These are phyloP conservation scores for Hesperia comma DNA, from an alignment of 2,888 invertebrate species.

Conservation along the genomic window DNA sequence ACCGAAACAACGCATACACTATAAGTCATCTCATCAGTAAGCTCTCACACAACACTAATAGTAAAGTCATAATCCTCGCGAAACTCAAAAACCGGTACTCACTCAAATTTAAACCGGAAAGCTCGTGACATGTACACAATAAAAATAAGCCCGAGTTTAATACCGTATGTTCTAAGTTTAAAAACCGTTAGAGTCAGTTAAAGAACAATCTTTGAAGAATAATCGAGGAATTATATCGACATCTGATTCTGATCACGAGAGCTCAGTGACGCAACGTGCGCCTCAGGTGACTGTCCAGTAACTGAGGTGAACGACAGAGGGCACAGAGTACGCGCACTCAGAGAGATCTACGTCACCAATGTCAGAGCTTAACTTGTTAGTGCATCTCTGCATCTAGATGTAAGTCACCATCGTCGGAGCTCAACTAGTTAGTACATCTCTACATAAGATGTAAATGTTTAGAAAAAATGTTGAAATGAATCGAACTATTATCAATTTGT, in stretches of 20 bases:
- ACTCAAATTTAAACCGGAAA: neutral
- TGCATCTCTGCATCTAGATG: neutral
- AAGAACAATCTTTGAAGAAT: neutral
- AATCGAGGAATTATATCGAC: slow-evolving; percentile 9
- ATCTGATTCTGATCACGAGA: slow-evolving; percentile 24
- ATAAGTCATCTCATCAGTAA: neutral
- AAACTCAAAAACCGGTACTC: slow-evolving; percentile 7
- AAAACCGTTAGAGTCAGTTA: neutral
- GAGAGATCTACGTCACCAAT: neutral
- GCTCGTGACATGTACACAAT: too few species aligned
- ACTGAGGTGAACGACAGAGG: slow-evolving; percentile 34
- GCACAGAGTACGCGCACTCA: neutral
- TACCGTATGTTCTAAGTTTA: too few species aligned
- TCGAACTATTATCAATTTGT: too few species aligned
- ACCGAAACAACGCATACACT: neutral
- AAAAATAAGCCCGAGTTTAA: neutral
- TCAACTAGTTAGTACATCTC: neutral
- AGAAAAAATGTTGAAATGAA: too few species aligned
- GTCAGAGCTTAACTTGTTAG: neutral
- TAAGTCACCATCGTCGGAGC: too few species aligned
- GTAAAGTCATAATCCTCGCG: neutral
- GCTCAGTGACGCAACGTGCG: slow-evolving; percentile 29
- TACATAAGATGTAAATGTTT: neutral
- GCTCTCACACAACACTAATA: neutral
- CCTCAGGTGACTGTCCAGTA: slow-evolving; percentile 33